Conservation (phyloP, 92 coral and sea anemone species). For the Porites lobata region DNA sequence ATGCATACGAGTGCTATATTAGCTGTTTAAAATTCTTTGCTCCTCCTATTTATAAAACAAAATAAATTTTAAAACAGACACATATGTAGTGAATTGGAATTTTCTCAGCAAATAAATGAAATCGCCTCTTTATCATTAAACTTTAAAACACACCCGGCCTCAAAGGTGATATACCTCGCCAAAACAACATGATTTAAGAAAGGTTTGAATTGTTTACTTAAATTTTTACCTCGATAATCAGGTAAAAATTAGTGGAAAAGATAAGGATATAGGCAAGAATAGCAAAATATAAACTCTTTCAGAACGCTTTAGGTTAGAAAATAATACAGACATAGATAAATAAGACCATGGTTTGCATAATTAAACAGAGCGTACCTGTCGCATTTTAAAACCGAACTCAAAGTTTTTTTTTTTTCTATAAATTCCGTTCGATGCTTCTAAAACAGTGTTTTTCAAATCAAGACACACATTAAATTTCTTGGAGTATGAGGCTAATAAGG, state of each 20-base stretch:
- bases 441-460: not conserved
- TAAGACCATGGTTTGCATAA: not conserved
- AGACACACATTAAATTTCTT: not conserved
- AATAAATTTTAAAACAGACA: not conserved
- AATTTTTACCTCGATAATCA: not conserved
- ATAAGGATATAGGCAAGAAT: no score
- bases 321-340: not conserved
- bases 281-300: not conserved
- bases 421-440: not conserved
- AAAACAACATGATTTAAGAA: constrained; percentile 5
- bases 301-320: not conserved
- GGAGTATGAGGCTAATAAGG: not conserved
- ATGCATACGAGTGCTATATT: not conserved
- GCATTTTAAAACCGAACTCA: not conserved
- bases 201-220: not conserved
- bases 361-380: not conserved
- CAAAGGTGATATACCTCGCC: constrained; percentile 8
- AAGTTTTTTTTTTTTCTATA: not conserved
- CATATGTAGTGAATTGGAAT: not conserved
- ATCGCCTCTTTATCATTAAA: constrained; percentile 11
- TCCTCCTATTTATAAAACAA: not conserved
- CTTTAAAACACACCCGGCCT: constrained; percentile 12
- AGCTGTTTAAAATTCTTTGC: not conserved
- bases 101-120: constrained; percentile 8
- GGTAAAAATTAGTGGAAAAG: not conserved